phyloP scores from a whole-genome alignment of 2,888 invertebrate species.

The Morpho helenor region DNA sequence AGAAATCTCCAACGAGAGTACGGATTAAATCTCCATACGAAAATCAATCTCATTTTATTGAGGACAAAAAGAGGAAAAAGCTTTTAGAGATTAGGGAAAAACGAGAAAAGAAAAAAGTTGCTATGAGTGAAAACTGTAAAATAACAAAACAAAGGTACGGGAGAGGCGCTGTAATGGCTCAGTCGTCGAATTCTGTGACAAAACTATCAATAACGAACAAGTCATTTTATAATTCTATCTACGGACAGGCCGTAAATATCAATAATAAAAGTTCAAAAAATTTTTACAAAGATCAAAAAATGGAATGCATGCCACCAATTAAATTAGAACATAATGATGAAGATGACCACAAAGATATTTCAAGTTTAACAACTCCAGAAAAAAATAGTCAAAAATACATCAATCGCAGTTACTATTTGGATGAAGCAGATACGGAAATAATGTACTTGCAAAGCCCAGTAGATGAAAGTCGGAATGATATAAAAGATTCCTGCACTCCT shows the following conservation, averaged over 20 bases:
- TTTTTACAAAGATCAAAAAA: constrained; percentile 31
- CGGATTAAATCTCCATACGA: constrained; percentile 69
- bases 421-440: constrained; percentile 57
- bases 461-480: constrained; percentile 35
- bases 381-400: constrained; percentile 42
- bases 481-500: constrained; percentile 33
- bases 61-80: constrained; percentile 61
- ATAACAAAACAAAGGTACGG: constrained; percentile 49
- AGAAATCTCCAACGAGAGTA: constrained; percentile 47
- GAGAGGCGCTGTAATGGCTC: constrained; percentile 47
- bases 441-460: constrained; percentile 45
- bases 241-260: constrained; percentile 44
- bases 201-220: constrained; percentile 70
- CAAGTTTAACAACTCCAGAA: constrained; percentile 27
- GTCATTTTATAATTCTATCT: constrained; percentile 69
- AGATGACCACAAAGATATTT: constrained; percentile 31
- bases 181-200: constrained; percentile 60
- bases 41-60: constrained; percentile 53
- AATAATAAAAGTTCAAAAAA: constrained; percentile 34
- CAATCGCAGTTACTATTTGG: constrained; percentile 55
- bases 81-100: constrained; percentile 61
- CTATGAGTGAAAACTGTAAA: constrained; percentile 53
- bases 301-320: constrained; percentile 30
- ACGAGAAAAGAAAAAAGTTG: constrained; percentile 58
- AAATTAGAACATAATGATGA: constrained; percentile 30